Evolutionary conservation across 2,797 vertebrate species (phyloP), one percentile per base, ranked within the genome.

Genomic region (Bufotes viridis): DNA sequence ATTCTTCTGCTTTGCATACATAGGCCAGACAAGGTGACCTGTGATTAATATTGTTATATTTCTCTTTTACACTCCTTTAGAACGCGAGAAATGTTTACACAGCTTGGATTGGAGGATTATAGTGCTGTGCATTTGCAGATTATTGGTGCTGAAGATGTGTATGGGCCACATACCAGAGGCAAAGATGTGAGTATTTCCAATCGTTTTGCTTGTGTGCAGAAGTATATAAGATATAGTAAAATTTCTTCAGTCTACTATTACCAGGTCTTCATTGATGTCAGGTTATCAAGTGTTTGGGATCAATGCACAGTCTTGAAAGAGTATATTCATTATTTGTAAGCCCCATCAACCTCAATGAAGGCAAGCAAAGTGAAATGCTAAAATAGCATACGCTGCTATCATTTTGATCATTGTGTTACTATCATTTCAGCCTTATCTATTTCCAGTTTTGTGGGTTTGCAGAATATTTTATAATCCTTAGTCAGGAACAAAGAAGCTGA

Each of bases 131-230:
- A 98, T 85, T 15, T 97, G 90, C 95, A 97, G 91, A 92, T 97
- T 85, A 95, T 97, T 58, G 97, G 96, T 86, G 95, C 96, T 2
- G 96, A 98, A 92, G 96, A 98, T 92, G 95, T 95, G 0, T 96
- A 97, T 3, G 96, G 96, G 13, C 90, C 93, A 85, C 94, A 96
- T 87, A 95, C 95, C 81, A 91, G 87, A 92, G 92, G 86, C 78
- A 92, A 75, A 88, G 87, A 90, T 91, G 94, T 89, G 81, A 83
- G 84, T 34, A 26, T 81, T 17, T 49, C 29, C 34, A 20, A 6
- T 22, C 3, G 13, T 74, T 49, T 20, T 49, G 17, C 22, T 17
- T 49, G 18, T 49, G 34, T 74, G 5, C 1, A 51, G 13, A 3
- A 49, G 2, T 51, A 22, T 11, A 4, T 51, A 49, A 20, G 7